Conservation (phyloP, 2,113 vertebrate genomes). For the Tonatia bakeri region DNA sequence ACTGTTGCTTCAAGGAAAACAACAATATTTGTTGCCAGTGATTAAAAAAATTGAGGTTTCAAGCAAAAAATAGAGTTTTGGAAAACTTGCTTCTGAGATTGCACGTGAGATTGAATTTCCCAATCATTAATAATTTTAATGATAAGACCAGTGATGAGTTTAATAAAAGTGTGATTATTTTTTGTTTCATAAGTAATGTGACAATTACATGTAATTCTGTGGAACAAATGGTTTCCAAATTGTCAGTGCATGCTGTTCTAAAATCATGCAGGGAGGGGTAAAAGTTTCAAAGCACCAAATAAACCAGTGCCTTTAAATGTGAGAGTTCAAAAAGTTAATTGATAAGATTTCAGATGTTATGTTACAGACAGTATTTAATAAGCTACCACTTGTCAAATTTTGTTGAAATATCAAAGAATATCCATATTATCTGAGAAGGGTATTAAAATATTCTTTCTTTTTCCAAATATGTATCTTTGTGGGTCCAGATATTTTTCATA, state of each 20-base stretch:
- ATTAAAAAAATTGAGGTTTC: background rate
- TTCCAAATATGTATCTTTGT: background rate
- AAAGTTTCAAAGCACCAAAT: background rate
- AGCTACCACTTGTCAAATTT: background rate
- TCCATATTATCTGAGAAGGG: background rate
- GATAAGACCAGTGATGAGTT: background rate
- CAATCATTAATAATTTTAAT: background rate
- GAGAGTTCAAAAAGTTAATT: background rate
- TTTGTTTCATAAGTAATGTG: background rate
- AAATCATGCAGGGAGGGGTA: background rate
- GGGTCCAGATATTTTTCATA: background rate
- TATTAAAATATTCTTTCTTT: background rate
- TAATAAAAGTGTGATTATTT: background rate
- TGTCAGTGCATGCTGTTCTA: background rate
- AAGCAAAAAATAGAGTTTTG: background rate
- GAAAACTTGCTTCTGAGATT: background rate
- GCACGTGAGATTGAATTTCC: background rate
- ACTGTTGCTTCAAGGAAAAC: background rate
- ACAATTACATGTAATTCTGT: background rate
- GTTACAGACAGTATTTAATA: background rate
- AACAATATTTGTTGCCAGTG: background rate
- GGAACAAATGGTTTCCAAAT: background rate
- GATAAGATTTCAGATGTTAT: background rate
- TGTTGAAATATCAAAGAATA: background rate
- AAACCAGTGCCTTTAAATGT: background rate